Conservation (phyloP, 2,797 vertebrate genomes). For the Orestias chungarensis region DNA sequence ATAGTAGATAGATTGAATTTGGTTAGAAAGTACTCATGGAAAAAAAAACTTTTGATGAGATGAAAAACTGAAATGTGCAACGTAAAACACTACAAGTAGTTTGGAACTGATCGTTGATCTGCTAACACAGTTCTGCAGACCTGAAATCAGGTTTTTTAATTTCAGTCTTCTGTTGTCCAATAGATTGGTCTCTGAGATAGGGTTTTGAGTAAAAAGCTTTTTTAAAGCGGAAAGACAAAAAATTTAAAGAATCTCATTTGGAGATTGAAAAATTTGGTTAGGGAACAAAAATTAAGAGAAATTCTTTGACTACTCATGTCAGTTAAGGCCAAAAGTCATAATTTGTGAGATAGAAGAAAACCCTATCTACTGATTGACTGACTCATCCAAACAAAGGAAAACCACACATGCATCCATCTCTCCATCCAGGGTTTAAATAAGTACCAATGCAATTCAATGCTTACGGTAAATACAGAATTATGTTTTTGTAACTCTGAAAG, state of each 20-base stretch:
- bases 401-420: too few relatives aligned
- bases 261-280: not conserved
- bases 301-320: not conserved
- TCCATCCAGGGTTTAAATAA: too few relatives aligned
- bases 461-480: too few relatives aligned
- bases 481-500: slow-evolving; percentile 1
- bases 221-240: not conserved
- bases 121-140: not conserved
- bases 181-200: too few relatives aligned
- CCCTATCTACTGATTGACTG: too few relatives aligned
- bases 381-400: too few relatives aligned
- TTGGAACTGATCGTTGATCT: not conserved
- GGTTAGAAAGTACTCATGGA: too few relatives aligned
- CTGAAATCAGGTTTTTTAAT: not conserved
- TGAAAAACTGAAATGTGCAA: not conserved
- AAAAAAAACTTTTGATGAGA: too few relatives aligned
- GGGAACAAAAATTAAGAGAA: not conserved
- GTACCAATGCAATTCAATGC: too few relatives aligned
- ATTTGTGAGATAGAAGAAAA: not conserved
- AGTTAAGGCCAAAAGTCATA: not conserved
- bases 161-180: not conserved
- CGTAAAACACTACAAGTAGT: not conserved
- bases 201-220: not conserved
- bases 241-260: not conserved
- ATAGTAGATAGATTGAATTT: too few relatives aligned